phyloP scores from a whole-genome alignment of 2,113 vertebrate genomes.

The Desmodus rotundus region DNA sequence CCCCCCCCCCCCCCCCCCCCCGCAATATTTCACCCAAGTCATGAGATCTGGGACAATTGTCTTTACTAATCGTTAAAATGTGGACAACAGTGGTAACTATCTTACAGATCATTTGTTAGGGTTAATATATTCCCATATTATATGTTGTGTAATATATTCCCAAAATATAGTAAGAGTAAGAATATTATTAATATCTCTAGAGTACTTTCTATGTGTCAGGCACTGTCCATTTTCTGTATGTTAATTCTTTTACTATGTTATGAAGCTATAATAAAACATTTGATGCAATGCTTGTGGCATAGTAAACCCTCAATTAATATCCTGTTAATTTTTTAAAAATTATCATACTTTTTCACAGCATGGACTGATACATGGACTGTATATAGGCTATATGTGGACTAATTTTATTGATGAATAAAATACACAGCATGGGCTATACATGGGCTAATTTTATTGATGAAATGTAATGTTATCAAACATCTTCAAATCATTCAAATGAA shows the following conservation, averaged over 20 bases:
- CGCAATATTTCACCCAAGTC: neutral
- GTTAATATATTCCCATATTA: neutral
- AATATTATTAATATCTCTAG: neutral
- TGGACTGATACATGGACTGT: neutral
- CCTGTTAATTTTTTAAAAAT: neutral
- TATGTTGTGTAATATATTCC: neutral
- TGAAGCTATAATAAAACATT: neutral
- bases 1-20: no score
- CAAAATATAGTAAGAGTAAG: neutral
- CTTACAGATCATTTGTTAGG: neutral
- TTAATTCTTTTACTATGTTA: neutral
- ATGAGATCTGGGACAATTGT: neutral
- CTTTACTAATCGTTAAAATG: neutral
- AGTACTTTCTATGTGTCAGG: neutral
- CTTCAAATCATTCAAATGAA: neutral
- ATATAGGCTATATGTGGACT: neutral
- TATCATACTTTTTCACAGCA: neutral
- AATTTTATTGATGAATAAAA: no score
- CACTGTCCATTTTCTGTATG: neutral
- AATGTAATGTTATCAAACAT: neutral
- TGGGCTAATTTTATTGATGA: neutral
- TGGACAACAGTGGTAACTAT: neutral
- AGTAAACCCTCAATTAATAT: neutral
- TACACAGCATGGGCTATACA: neutral
- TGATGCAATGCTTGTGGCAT: neutral